Conservation (phyloP, 2,113 vertebrate genomes). For the Corythaeola cristata region DNA sequence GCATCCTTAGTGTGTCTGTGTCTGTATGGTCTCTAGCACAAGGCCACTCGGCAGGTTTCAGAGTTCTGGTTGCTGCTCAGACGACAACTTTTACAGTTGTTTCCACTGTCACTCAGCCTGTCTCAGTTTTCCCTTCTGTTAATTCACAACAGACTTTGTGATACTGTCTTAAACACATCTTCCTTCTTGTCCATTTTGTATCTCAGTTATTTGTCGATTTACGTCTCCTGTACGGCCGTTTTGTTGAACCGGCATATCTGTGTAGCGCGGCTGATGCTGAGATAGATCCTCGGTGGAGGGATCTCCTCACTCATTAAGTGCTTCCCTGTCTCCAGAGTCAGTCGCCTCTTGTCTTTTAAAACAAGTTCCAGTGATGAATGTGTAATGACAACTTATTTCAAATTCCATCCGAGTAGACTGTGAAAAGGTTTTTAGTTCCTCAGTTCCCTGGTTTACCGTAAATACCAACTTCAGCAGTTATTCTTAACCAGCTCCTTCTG, state of each 20-base stretch:
- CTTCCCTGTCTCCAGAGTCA: background rate
- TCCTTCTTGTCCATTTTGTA: background rate
- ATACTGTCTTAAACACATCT: background rate
- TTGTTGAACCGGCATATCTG: background rate
- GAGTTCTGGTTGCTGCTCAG: background rate
- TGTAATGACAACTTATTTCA: background rate
- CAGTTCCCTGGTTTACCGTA: background rate
- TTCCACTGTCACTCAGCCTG: background rate
- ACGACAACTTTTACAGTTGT: background rate
- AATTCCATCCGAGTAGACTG: background rate
- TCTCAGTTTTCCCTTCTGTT: background rate
- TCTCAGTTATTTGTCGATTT: background rate
- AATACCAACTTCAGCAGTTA: background rate
- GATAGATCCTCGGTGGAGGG: background rate
- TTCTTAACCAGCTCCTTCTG: background rate
- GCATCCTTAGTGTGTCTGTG: background rate
- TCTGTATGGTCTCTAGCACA: background rate
- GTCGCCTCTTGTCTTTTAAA: background rate
- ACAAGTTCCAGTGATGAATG: background rate
- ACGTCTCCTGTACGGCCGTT: background rate
- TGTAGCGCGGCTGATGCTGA: background rate
- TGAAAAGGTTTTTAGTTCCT: background rate
- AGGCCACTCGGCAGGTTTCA: background rate
- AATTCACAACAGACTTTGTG: background rate
- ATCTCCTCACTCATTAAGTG: background rate